phyloP scores from a whole-genome alignment of 2,113 vertebrate species.

The Anguilla japonica region DNA sequence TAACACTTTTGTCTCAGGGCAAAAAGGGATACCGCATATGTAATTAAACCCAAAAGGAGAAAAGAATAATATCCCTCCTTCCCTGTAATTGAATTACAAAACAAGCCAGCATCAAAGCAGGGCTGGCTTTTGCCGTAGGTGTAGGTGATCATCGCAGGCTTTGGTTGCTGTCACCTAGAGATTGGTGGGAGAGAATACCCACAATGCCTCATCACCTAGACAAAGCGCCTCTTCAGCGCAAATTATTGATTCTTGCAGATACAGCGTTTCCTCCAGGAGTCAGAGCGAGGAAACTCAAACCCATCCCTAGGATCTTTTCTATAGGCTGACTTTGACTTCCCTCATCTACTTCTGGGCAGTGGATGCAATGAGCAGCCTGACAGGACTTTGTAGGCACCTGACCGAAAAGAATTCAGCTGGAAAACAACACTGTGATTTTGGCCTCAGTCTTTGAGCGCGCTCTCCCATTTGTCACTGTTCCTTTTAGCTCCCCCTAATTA shows the following conservation, averaged over 20 bases:
- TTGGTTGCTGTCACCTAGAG: slow-evolving; percentile 50
- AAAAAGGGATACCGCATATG: neutral
- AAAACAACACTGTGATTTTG: neutral
- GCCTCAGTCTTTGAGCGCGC: neutral
- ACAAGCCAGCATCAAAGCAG: slow-evolving; percentile 19
- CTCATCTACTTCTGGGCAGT: neutral
- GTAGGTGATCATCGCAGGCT: slow-evolving; percentile 52
- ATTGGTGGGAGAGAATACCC: slow-evolving; percentile 61
- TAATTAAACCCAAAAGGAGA: slow-evolving; percentile 18
- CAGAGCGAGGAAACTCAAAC: slow-evolving; percentile 24
- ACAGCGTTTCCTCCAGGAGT: slow-evolving; percentile 47
- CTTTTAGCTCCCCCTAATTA: neutral
- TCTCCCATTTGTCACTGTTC: slow-evolving; percentile 13
- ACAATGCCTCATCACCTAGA: slow-evolving; percentile 57
- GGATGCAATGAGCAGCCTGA: neutral
- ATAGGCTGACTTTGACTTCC: neutral
- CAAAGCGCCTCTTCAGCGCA: slow-evolving; percentile 38
- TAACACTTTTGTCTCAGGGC: neutral
- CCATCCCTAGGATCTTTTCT: slow-evolving; percentile 41
- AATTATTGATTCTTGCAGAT: slow-evolving; percentile 59
- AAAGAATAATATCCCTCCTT: neutral
- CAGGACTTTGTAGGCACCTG: neutral
- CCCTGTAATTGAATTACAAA: slow-evolving; percentile 26
- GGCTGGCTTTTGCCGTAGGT: slow-evolving; percentile 25
- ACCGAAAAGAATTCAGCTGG: neutral